Evolutionary conservation across 2,113 vertebrate genomes (phyloP).

Genomic region (Uropsilus gracilis): DNA sequence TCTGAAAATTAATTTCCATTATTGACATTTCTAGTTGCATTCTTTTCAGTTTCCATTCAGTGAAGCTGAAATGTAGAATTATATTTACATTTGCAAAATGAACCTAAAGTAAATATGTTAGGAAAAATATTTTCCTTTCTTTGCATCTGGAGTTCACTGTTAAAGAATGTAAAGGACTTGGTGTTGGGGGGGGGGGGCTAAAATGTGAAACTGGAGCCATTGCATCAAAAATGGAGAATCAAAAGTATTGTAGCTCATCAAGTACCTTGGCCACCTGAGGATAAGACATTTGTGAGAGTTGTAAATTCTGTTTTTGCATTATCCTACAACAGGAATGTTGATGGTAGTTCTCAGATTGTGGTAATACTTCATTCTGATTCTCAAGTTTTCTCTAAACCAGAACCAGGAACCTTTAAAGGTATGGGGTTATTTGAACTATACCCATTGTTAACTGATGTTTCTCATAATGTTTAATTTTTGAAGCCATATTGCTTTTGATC

Average conservation of each 20-base stretch:
- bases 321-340: background rate
- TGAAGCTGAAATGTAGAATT: background rate
- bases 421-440: background rate
- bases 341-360: background rate
- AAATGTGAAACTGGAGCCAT: background rate
- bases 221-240: constrained; percentile 10
- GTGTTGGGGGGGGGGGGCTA: background rate
- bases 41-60: background rate
- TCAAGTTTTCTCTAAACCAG: background rate
- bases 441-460: background rate
- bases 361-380: background rate
- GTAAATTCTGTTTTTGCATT: background rate
- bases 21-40: background rate
- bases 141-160: background rate
- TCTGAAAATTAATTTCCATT: background rate
- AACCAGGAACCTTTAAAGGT: background rate
- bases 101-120: too few species aligned
- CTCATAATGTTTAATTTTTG: background rate
- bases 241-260: background rate
- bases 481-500: background rate
- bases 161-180: background rate
- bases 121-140: background rate
- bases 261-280: background rate
- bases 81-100: background rate
- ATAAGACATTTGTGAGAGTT: background rate